A percentile compares a stretch with the other conserved stretches of the same genome.
Conservation (phyloP, 2,113 vertebrate genomes). For the Lepisosteus oculatus region DNA sequence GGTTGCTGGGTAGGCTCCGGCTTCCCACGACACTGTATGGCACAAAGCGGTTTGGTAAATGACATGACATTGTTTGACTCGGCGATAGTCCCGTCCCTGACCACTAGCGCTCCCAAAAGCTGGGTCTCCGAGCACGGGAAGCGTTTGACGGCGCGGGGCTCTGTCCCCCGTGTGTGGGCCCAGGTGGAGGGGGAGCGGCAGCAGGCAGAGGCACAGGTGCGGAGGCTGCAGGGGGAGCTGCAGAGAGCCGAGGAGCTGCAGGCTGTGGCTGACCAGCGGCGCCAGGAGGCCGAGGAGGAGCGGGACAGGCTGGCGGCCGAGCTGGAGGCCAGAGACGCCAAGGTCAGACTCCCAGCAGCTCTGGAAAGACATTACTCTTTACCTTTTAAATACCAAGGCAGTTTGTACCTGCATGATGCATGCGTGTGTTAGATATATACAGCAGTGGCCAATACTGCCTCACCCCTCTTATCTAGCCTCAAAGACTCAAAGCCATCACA, state of each 20-base stretch:
- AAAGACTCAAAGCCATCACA: too few relatives aligned
- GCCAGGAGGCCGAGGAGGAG: constrained; percentile 76
- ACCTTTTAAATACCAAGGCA: too few relatives aligned
- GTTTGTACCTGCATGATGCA: too few relatives aligned
- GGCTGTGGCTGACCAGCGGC: constrained; percentile 67
- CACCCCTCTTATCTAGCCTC: too few relatives aligned
- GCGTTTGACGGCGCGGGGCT: background rate
- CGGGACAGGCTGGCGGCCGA: constrained; percentile 69
- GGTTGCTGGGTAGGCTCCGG: too few relatives aligned
- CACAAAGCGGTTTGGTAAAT: too few relatives aligned
- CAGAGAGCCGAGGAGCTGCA: constrained; percentile 72
- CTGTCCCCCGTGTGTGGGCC: constrained; percentile 16
- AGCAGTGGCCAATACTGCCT: too few relatives aligned
- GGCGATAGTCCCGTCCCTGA: background rate
- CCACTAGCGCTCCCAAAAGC: background rate
- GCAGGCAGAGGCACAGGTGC: constrained; percentile 67
- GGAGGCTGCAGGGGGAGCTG: constrained; percentile 61
- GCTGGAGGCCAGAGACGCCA: constrained; percentile 69
- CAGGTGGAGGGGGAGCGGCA: constrained; percentile 65
- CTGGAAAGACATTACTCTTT: too few relatives aligned
- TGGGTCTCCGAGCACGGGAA: too few relatives aligned
- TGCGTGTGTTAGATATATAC: too few relatives aligned
- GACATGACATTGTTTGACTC: too few relatives aligned
- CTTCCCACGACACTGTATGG: too few relatives aligned
- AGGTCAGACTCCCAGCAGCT: constrained; percentile 45